Evolutionary conservation across 2,888 invertebrate genomes (phyloP).

Genomic region (Caenorhabditis japonica): DNA sequence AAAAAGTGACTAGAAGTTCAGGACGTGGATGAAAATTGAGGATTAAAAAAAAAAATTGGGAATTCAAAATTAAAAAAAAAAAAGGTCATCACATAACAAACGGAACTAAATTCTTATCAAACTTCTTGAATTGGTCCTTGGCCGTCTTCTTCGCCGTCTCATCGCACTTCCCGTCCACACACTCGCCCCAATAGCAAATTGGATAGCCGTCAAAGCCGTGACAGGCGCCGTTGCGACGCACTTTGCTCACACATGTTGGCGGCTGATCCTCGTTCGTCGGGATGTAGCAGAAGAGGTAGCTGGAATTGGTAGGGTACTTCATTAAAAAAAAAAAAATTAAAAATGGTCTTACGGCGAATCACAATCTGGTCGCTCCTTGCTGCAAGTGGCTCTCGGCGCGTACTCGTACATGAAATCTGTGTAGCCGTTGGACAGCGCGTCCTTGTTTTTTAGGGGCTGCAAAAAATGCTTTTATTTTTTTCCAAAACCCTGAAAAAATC

Average conservation of each 20-base stretch:
- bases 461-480: no score
- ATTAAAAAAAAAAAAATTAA: not conserved
- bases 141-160: constrained; percentile 23
- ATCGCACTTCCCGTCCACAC: constrained; percentile 62
- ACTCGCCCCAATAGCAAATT: constrained; percentile 70
- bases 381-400: constrained; percentile 65
- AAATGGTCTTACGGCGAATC: constrained; percentile 54
- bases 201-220: constrained; percentile 67
- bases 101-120: constrained; percentile 37
- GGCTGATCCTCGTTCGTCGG: constrained; percentile 43
- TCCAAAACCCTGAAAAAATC: not conserved
- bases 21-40: constrained; percentile 20
- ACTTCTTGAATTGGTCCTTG: constrained; percentile 12
- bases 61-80: constrained; percentile 9
- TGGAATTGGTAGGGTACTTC: constrained; percentile 33
- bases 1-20: constrained; percentile 20
- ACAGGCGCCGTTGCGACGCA: constrained; percentile 70
- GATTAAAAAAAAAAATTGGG: constrained; percentile 7
- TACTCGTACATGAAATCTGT: constrained; percentile 72
- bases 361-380: constrained; percentile 48
- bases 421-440: constrained; percentile 70
- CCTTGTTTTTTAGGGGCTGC: constrained; percentile 53
- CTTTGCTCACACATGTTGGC: constrained; percentile 69
- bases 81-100: constrained; percentile 28
- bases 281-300: constrained; percentile 73